Evolutionary conservation across 2,797 vertebrate genomes (phyloP).

Genomic region (Enteromius thamalakanensis): DNA sequence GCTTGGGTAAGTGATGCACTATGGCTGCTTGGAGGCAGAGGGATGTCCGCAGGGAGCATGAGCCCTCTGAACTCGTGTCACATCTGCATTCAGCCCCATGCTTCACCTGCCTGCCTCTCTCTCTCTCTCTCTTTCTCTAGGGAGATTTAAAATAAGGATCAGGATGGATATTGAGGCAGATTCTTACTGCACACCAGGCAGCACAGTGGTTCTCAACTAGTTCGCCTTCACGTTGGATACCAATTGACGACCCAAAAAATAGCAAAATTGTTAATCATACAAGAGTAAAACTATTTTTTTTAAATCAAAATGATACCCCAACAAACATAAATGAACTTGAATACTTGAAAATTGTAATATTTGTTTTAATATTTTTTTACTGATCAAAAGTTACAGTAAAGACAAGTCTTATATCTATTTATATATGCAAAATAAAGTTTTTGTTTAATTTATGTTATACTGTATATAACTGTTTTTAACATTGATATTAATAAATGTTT

Average conservation of each 20-base stretch:
- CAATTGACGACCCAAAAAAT: neutral
- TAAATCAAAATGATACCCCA: neutral
- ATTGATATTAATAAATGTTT: neutral
- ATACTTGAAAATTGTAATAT: no score
- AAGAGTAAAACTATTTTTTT: neutral
- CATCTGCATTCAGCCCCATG: constrained; percentile 52
- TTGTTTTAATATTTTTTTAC: neutral
- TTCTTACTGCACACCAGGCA: constrained; percentile 14
- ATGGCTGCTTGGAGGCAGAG: constrained; percentile 65
- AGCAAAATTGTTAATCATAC: neutral
- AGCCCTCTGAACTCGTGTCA: constrained; percentile 65
- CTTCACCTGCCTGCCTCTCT: constrained; percentile 45
- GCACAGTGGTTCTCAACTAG: neutral
- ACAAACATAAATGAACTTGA: no score
- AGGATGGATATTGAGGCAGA: constrained; percentile 38
- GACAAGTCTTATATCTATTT: neutral
- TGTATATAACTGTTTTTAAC: no score
- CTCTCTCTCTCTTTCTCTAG: neutral
- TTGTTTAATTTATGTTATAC: no score
- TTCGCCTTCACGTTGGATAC: neutral
- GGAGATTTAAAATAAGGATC: constrained; percentile 44
- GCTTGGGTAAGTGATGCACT: constrained; percentile 62
- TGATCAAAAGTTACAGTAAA: neutral
- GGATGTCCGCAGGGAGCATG: constrained; percentile 68
- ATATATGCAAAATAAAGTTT: no score